A percentile compares a stretch with the other conserved stretches of the same genome.
phyloP scores from a whole-genome alignment of 1,140 invertebrate genomes.

The Philopotamus ludificatus region DNA sequence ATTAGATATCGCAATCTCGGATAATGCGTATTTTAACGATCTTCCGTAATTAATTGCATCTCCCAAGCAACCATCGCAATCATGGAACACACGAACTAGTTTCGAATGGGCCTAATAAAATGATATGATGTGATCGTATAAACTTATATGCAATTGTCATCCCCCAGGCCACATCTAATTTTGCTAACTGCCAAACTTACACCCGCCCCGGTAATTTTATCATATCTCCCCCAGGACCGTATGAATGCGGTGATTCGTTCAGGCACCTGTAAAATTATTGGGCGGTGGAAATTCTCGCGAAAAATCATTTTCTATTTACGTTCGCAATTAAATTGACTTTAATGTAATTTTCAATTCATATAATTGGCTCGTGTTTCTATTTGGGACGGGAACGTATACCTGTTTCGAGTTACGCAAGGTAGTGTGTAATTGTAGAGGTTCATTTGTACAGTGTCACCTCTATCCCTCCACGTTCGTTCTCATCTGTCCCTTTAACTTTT shows the following conservation, averaged over 20 bases:
- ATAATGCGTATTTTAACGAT: too few relatives aligned
- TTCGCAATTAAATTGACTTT: conserved; percentile 2
- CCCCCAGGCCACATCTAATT: conserved; percentile 15
- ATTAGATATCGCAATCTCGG: too few relatives aligned
- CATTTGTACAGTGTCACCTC: conserved; percentile 42
- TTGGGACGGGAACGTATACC: neutral
- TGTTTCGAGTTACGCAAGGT: conserved; percentile 22
- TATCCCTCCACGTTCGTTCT: conserved; percentile 36
- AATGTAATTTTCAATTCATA: conserved; percentile 26
- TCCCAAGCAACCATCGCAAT: too few relatives aligned
- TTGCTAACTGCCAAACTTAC: conserved; percentile 19
- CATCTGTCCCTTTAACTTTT: conserved; percentile 37
- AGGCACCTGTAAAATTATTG: neutral
- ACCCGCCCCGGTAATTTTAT: conserved; percentile 11
- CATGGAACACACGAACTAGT: too few relatives aligned
- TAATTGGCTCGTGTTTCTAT: conserved; percentile 25
- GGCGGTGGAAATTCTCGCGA: neutral
- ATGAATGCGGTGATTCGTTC: too few relatives aligned
- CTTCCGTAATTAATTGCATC: too few relatives aligned
- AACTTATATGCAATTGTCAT: conserved; percentile 20
- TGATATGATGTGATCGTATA: conserved; percentile 4
- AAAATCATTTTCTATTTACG: neutral
- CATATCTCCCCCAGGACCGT: too few relatives aligned
- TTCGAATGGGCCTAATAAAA: neutral
- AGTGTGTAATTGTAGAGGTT: conserved; percentile 40